These are phyloP conservation scores for Ooceraea biroi DNA, from an alignment of 1,140 invertebrate genomes.

Conservation along the genomic window DNA sequence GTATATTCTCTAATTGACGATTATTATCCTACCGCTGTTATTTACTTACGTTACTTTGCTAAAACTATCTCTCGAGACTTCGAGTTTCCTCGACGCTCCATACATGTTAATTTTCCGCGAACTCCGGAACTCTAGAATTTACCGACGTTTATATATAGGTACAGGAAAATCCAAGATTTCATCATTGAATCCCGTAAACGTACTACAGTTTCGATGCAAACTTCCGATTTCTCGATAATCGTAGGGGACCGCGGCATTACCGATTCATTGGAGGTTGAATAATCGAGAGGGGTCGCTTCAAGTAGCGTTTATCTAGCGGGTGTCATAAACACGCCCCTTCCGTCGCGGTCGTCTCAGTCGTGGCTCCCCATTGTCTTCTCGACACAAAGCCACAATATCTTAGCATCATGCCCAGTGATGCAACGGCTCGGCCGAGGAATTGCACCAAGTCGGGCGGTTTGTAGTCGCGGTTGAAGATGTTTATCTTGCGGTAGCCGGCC, in stretches of 20 bases:
- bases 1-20: constrained; percentile 60
- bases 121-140: no score
- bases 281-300: constrained; percentile 66
- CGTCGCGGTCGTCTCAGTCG: constrained; percentile 54
- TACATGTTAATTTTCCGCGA: constrained; percentile 16
- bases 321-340: constrained; percentile 84
- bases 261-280: constrained; percentile 79
- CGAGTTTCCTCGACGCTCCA: neutral
- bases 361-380: constrained; percentile 80
- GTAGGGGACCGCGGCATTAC: constrained; percentile 59
- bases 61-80: constrained; percentile 28
- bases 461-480: constrained; percentile 75
- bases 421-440: constrained; percentile 69
- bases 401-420: constrained; percentile 10
- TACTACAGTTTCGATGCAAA: no score
- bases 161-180: neutral
- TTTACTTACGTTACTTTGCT: constrained; percentile 39
- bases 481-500: constrained; percentile 77
- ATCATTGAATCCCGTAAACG: no score
- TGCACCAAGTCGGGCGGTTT: constrained; percentile 74
- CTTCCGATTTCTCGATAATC: neutral
- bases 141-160: no score
- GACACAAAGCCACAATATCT: constrained; percentile 80
- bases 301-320: constrained; percentile 82
- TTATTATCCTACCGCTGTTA: constrained; percentile 51